Conservation (phyloP, 30 jellyfish, hydroid and myxozoan species). For the Nemopilema nomurai region DNA sequence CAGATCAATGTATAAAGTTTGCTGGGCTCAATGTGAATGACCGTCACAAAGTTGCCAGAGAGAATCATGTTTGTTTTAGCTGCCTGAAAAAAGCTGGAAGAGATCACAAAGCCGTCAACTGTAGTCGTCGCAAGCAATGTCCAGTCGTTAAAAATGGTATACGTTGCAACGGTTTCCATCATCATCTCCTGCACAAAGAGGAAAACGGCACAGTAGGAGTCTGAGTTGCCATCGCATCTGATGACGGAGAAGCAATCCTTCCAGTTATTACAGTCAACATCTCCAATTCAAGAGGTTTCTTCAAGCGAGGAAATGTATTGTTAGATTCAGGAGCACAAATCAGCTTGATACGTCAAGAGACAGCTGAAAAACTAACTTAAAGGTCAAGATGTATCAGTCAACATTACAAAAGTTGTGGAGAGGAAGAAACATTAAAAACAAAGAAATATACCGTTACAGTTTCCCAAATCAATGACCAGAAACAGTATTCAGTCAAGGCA, state of each 20-base stretch:
- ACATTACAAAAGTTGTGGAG: conserved; percentile 66
- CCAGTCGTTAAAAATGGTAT: conserved; percentile 34
- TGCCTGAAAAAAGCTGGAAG: conserved; percentile 65
- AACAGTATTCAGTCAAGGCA: conserved; percentile 52
- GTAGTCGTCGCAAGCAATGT: conserved; percentile 46
- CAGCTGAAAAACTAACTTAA: conserved; percentile 49
- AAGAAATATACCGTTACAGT: conserved; percentile 36
- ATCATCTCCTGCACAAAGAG: conserved; percentile 36
- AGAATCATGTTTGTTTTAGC: conserved; percentile 66
- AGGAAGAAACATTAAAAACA: conserved; percentile 61
- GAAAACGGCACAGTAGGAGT: conserved; percentile 25
- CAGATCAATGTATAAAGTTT: conserved; percentile 58
- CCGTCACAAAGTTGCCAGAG: conserved; percentile 52
- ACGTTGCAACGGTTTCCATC: conserved; percentile 58
- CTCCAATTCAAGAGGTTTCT: conserved; percentile 52
- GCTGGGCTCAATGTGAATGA: conserved; percentile 47
- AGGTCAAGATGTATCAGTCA: conserved; percentile 52
- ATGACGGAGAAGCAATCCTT: conserved; percentile 43
- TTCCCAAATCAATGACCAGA: conserved; percentile 39
- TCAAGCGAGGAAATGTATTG: conserved; percentile 64
- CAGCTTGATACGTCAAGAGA: conserved; percentile 58
- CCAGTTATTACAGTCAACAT: conserved; percentile 63
- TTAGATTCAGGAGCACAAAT: conserved; percentile 68
- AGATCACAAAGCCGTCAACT: conserved; percentile 46
- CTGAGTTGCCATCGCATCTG: conserved; percentile 55